Evolutionary conservation across 2,797 vertebrate genomes (phyloP).

Genomic region (Loriculus beryllinus): DNA sequence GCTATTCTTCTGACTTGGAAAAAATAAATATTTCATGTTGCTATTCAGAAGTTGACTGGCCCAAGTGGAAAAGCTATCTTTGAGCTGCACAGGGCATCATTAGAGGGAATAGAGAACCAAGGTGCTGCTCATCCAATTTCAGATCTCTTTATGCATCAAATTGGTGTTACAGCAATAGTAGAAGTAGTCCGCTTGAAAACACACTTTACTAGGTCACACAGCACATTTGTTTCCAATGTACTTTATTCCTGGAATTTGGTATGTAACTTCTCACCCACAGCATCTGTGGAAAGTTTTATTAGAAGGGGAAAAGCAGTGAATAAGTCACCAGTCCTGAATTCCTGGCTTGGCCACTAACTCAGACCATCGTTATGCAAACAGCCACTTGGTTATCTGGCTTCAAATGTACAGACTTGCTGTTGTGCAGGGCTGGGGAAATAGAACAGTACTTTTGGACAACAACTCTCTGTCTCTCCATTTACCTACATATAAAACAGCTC

Average conservation of each 20-base stretch:
- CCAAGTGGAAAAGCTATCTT: neutral
- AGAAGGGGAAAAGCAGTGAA: neutral
- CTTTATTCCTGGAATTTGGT: constrained; percentile 30
- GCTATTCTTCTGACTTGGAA: neutral
- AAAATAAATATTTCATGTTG: neutral
- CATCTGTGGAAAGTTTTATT: neutral
- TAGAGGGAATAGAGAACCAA: rapidly evolving
- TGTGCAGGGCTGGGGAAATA: neutral
- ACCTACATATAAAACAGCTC: neutral
- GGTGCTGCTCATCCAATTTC: neutral
- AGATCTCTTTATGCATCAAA: neutral
- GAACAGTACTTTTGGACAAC: neutral
- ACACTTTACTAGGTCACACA: constrained; percentile 2
- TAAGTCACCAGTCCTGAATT: neutral
- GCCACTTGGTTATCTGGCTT: neutral
- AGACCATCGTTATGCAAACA: neutral
- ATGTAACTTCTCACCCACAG: neutral
- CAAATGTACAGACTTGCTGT: neutral
- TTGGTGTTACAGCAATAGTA: neutral
- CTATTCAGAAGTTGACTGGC: neutral
- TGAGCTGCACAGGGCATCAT: neutral
- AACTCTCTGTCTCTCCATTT: neutral
- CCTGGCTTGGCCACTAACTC: neutral
- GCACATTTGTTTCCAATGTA: constrained; percentile 34
- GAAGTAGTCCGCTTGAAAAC: neutral